Evolutionary conservation across 1,140 invertebrate species (phyloP), one percentile per base, ranked within the genome.

Genomic region (Hypothenemus hampei): DNA sequence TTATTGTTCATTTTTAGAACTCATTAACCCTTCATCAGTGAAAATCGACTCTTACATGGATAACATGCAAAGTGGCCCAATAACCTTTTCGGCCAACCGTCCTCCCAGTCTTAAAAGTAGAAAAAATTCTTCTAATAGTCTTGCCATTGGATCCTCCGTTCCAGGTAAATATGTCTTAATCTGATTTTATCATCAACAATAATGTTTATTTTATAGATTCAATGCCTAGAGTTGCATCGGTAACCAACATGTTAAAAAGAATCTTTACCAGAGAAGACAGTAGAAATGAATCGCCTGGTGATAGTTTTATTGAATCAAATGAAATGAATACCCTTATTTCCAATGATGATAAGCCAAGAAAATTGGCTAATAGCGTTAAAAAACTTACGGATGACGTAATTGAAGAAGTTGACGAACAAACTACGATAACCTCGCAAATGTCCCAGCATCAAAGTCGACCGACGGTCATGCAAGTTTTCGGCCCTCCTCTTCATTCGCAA

Each of bases 391-490:
- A 84, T 61, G 81, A 86, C 59, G 82, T 89, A 3, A 90, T 89
- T 20, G 86, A 89, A 66, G 87, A 90, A 68, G 39, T 89, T 0
- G 87, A 89, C 59, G 87, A 90, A 63, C 86, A 89, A 66, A 75
- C 81, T 56, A 89, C 87, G 3, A 82, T 87, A 39, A 87, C 81
- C 0, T 87, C 86, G 11, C 82, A 83, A 73, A 76, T 78, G 10
- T 60, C 75, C 3, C 63, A 80, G 71, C 64, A 76, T 23, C 71
- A 80, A 64, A 48, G 72, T 65, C 63, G 78, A 29, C 81, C 81
- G 23, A 75, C 74, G 58, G 76, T 79, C 15, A 77, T 76, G 66
- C 77, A 75, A 60, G 71, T 78, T 48, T 85, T 81, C 69, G 72
- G 69, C 39, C 75, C 65, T 48, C 71, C 60, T 57, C 75, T 69